These are phyloP conservation scores for Meganola albula DNA, from an alignment of 2,888 invertebrate genomes.

Conservation along the genomic window DNA sequence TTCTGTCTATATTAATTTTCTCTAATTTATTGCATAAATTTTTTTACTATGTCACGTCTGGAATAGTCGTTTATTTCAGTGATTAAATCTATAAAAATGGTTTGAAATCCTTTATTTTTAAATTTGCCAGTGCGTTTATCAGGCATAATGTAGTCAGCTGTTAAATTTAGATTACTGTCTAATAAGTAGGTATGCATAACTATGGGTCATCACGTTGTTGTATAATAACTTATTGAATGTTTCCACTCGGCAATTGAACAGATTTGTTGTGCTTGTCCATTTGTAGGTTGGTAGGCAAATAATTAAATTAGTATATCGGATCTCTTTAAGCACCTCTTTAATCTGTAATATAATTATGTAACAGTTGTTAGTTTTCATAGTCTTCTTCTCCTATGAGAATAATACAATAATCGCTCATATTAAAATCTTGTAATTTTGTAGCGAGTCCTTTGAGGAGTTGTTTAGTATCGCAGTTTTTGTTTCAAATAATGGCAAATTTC, in stretches of 20 bases:
- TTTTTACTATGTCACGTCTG: background rate
- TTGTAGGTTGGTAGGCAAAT: too few species aligned
- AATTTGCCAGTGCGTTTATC: background rate
- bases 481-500: too few species aligned
- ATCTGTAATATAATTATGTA: too few species aligned
- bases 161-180: background rate
- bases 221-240: background rate
- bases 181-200: background rate
- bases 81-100: background rate
- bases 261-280: background rate
- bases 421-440: too few species aligned
- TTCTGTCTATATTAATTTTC: background rate
- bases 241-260: background rate
- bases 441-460: too few species aligned
- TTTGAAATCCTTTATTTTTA: background rate
- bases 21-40: background rate
- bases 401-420: too few species aligned
- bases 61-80: background rate
- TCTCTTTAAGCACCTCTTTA: too few species aligned
- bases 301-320: slow-evolving; percentile 14
- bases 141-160: background rate
- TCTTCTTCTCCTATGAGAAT: too few species aligned
- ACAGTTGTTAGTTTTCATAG: too few species aligned
- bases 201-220: background rate
- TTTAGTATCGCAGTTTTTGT: slow-evolving; percentile 9